Conservation (phyloP, 1,140 invertebrate species). For the Babylonia areolata region DNA sequence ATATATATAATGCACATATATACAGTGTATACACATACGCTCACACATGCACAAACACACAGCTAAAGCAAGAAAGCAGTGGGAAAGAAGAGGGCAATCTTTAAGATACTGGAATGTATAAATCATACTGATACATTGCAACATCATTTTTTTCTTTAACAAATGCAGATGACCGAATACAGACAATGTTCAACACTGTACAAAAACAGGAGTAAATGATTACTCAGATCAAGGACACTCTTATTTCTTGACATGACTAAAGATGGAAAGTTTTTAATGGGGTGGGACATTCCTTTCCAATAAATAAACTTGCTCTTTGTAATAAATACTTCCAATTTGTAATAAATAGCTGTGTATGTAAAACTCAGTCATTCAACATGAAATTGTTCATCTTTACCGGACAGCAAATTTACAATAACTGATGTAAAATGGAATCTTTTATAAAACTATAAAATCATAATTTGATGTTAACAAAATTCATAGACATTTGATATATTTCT, state of each 20-base stretch:
- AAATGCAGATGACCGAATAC: background rate
- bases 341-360: background rate
- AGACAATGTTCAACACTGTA: background rate
- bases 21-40: too few relatives aligned
- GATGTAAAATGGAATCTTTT: too few relatives aligned
- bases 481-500: background rate
- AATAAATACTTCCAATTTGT: background rate
- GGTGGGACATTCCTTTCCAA: background rate
- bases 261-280: background rate
- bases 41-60: too few relatives aligned
- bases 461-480: background rate
- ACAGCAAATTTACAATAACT: background rate
- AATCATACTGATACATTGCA: background rate
- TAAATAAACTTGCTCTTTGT: background rate
- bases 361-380: background rate
- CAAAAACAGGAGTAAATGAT: background rate
- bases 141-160: background rate
- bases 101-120: background rate
- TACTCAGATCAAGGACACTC: background rate
- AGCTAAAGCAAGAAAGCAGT: too few relatives aligned
- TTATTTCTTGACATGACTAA: background rate
- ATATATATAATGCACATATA: too few relatives aligned
- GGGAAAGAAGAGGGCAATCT: background rate
- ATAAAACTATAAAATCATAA: background rate
- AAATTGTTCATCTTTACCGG: background rate